Percentiles rank a stretch among this genome's conserved stretches.
Conservation (phyloP, 1,140 invertebrate genomes). For the Heliconius eleuchia region DNA sequence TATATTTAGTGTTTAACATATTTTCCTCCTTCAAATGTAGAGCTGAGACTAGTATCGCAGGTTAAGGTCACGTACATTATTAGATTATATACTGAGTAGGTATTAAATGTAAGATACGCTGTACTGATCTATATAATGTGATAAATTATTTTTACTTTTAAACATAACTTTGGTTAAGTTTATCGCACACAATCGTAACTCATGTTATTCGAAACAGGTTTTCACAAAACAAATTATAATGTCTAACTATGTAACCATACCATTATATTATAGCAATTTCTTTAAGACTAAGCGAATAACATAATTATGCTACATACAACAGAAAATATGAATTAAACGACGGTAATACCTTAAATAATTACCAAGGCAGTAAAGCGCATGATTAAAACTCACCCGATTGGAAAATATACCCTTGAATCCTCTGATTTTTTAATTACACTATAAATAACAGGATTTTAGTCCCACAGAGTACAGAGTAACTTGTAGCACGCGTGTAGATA, state of each 20-base stretch:
- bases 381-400: slow-evolving; percentile 20
- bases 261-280: too few relatives aligned
- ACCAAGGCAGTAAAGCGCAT: slow-evolving; percentile 7
- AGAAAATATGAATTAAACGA: neutral
- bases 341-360: neutral
- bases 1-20: neutral
- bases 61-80: slow-evolving; percentile 7
- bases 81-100: slow-evolving; percentile 4
- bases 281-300: too few relatives aligned
- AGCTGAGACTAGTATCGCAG: slow-evolving; percentile 9
- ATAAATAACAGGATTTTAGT: slow-evolving; percentile 8
- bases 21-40: slow-evolving; percentile 12
- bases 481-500: slow-evolving; percentile 17
- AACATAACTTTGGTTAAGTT: too few relatives aligned
- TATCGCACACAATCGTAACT: too few relatives aligned
- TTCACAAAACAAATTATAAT: neutral
- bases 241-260: too few relatives aligned
- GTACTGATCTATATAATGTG: neutral
- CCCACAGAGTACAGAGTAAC: slow-evolving; percentile 10
- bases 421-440: slow-evolving; percentile 13
- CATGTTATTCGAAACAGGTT: neutral
- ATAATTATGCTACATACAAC: too few relatives aligned
- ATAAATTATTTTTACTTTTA: neutral
- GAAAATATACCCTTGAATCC: slow-evolving; percentile 12
- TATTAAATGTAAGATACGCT: neutral